Evolutionary conservation across 2,888 invertebrate species (phyloP), one percentile per base, ranked within the genome.

Genomic region (Chalcis sispes): DNA sequence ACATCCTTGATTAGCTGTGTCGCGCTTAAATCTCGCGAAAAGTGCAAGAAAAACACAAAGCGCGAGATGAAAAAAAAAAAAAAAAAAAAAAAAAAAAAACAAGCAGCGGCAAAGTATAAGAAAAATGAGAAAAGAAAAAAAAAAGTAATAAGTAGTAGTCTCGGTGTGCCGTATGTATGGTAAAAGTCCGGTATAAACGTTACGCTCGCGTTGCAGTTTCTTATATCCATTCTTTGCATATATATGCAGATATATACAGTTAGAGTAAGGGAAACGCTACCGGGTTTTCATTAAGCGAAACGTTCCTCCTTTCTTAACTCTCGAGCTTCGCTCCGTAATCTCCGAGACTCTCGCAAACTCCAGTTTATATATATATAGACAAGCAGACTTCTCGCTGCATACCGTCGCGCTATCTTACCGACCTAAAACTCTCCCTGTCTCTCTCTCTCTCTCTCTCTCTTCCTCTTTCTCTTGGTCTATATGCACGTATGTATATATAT

Each of bases 201-300:
- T n/a, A n/a, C n/a, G n/a, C 13, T 4, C 2, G 42, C 42, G 8
- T 36, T 10, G 8, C 15, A 42, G 42, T 15, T 42, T 42, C 42
- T 8, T 56, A n/a, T n/a, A n/a, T n/a, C n/a, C n/a, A n/a, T 54
- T 46, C 10, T 54, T 15, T 18, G 8, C 13, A 1, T 50, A 18
- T 50, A 20, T 50, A 2, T 23, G 13, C n/a, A 46, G 4, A 48
- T 58, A 18, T 59, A 23, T n/a, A n/a, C n/a, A n/a, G n/a, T n/a
- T n/a, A n/a, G n/a, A n/a, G n/a, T n/a, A n/a, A n/a, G n/a, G n/a
- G n/a, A n/a, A n/a, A n/a, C 46, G 46, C 10, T 10, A 18, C 10
- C 20, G 59, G 65, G 36, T 50, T 65, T 65, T 65, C 65, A 65
- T 65, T 65, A 65, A 65, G 65, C 65, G 25, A 65, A 65, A 65